phyloP scores from a whole-genome alignment of 2,113 vertebrate species.

The Perca fluviatilis region DNA sequence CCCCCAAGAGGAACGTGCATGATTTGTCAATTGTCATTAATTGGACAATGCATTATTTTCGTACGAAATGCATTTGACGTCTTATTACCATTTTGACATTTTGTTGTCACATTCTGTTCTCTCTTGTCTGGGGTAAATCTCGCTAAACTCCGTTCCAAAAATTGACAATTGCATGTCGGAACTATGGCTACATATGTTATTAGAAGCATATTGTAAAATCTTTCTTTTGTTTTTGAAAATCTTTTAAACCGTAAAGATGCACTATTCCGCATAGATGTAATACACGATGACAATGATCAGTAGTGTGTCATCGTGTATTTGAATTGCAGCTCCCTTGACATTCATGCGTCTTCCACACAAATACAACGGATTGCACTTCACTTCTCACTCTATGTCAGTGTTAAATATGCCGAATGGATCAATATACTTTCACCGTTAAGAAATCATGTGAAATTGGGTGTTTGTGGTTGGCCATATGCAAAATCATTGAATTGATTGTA shows the following conservation, averaged over 20 bases:
- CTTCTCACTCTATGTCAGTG: background rate
- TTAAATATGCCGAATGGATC: background rate
- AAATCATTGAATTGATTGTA: background rate
- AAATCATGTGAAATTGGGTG: background rate
- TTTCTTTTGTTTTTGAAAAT: background rate
- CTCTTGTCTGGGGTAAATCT: background rate
- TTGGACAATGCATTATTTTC: fast-evolving
- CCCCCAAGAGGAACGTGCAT: background rate
- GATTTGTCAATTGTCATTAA: background rate
- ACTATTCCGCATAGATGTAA: background rate
- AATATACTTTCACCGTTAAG: fast-evolving
- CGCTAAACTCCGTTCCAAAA: slow-evolving; percentile 7
- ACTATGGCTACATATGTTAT: background rate
- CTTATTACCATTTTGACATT: slow-evolving; percentile 4
- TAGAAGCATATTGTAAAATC: fast-evolving
- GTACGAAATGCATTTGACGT: background rate
- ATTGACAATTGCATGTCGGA: background rate
- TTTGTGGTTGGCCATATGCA: background rate
- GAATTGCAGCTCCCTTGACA: slow-evolving; percentile 14
- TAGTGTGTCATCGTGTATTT: background rate
- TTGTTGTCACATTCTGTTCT: background rate
- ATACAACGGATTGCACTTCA: background rate
- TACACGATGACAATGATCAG: too few species aligned
- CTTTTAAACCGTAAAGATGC: background rate
- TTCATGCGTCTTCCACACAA: background rate